Base-by-base conservation (phyloP, 2,797 vertebrate genomes). In the Gallinago stenura region DNA sequence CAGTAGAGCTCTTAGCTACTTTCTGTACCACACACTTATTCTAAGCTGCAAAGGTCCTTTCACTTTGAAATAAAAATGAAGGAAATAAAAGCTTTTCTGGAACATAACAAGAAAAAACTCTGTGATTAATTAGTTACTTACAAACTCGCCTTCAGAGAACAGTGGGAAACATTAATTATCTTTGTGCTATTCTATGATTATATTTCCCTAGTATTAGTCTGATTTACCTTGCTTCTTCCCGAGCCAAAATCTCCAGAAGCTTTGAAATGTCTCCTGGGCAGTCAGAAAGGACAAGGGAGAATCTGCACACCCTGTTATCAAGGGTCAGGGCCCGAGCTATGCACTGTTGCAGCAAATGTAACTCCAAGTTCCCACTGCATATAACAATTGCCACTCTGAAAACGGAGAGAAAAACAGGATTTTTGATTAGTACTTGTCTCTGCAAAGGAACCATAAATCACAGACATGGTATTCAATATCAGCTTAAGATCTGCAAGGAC, bases 351-450 rank as follows among this genome's bases (percentile, higher is more conserved):
- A 99, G 91, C 94, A 99, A 94, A 90, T 98, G 98, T 72, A 99
- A 91, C 57, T 99, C 99, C 98, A 99, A 97, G 97, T 99, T 99
- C 30, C 98, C 99, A 46, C 99, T 99, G 98, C 98, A 98, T 71
- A 99, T 97, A 92, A 98, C 97, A 18, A 99, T 97, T 8, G 98
- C 98, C 37, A 99, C 99, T 96, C 99, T 99, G 72, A 76, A 98
- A 93, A 70, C 9, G 62, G 54, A 60, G 21, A 80, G 33, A 73
- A 80, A 90, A 89, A 41, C 0, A 30, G 19, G 26, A 53, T 10
- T 66, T 80, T 46, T 48, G 28, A 41, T 75, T 53, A 80, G 25
- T 25, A 13, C 9, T 31, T 43, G 4, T 9, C 26, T 26, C 9
- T 25, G 12, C n/a, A 64, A 64, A 58, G 30, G 57, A 57, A 50